Conservation (phyloP, 2,888 invertebrate genomes). For the Melieria omissa region DNA sequence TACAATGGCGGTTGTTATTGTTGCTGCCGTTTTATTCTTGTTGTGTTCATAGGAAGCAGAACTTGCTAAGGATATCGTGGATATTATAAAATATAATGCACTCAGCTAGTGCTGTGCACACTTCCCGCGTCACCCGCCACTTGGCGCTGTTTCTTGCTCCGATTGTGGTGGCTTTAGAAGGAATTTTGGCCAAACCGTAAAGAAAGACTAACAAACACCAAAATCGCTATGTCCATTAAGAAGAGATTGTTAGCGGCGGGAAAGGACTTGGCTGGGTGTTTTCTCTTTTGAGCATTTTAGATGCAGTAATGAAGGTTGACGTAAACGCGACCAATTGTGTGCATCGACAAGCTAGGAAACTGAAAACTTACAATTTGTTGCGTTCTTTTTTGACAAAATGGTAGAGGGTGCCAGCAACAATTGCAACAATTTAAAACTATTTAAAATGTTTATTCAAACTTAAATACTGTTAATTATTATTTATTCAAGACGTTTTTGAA, state of each 20-base stretch:
- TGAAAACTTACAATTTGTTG: too few species aligned
- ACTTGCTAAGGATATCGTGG: constrained; percentile 27
- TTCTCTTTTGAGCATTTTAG: neutral
- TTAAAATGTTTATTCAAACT: neutral
- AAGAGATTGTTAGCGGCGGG: neutral
- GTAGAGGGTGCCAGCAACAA: neutral
- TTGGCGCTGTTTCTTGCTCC: too few species aligned
- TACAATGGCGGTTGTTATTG: constrained; percentile 3
- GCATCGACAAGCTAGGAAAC: too few species aligned
- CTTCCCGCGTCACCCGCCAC: too few species aligned
- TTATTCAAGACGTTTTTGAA: neutral
- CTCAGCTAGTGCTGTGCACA: neutral
- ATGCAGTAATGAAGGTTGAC: too few species aligned
- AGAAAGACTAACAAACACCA: too few species aligned
- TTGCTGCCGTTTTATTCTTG: neutral
- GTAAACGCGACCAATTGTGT: too few species aligned
- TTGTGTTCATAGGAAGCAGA: constrained; percentile 8
- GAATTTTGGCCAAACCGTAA: too few species aligned
- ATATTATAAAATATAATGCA: constrained; percentile 28
- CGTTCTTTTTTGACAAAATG: too few species aligned
- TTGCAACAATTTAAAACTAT: neutral
- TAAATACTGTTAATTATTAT: neutral
- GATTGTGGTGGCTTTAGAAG: too few species aligned
- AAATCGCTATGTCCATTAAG: neutral
- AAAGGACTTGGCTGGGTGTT: neutral